Evolutionary conservation across 2,888 invertebrate genomes (phyloP).

Genomic region (Dynastes tityus): DNA sequence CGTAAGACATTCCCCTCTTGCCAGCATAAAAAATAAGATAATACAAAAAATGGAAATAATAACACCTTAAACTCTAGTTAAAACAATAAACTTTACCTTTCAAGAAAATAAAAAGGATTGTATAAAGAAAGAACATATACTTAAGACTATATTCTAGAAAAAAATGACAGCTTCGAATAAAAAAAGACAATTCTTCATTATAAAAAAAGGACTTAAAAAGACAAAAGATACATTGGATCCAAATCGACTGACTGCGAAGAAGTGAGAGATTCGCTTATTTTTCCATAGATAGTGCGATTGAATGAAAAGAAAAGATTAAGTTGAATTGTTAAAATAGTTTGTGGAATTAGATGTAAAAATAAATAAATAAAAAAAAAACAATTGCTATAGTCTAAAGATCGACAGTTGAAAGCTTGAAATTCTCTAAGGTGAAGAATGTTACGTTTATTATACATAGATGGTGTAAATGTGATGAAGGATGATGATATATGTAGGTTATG

Average conservation of each 20-base stretch:
- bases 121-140: conserved; percentile 30
- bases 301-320: not conserved
- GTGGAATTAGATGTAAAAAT: conserved; percentile 5
- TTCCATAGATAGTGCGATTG: conserved; percentile 5
- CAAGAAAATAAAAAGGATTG: not conserved
- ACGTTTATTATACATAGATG: no score
- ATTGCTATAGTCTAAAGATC: not conserved
- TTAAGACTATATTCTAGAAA: conserved; percentile 36
- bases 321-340: not conserved
- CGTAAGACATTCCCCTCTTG: conserved; percentile 1
- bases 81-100: not conserved
- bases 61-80: not conserved
- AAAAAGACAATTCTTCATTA: no score
- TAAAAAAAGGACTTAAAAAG: not conserved
- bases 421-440: not conserved
- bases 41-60: not conserved
- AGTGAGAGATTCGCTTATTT: not conserved
- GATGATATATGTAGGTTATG: conserved; percentile 61
- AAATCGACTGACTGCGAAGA: not conserved
- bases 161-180: conserved; percentile 5
- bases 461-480: no score
- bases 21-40: not conserved
- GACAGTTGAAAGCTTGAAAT: not conserved
- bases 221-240: not conserved
- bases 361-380: not conserved